phyloP scores from a whole-genome alignment of 1,140 invertebrate genomes.

The Physella acuta region DNA sequence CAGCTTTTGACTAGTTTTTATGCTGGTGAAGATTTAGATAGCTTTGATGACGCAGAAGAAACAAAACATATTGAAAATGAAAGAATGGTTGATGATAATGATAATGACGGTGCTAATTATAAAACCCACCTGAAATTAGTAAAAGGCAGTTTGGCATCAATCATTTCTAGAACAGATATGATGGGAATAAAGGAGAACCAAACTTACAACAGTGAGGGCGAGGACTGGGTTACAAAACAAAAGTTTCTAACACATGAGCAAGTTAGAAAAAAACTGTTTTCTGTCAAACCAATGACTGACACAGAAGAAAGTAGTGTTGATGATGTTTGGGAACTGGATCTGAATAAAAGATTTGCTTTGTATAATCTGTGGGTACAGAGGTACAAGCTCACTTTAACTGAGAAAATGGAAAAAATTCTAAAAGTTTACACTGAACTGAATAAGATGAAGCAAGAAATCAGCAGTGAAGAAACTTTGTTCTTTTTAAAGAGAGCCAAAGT shows the following conservation, averaged over 20 bases:
- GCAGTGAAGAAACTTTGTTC: not conserved
- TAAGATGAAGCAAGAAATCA: constrained; percentile 2
- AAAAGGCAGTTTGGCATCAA: constrained; percentile 19
- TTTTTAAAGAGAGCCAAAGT: constrained; percentile 21
- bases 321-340: not conserved
- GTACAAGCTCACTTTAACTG: constrained; percentile 8
- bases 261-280: not conserved
- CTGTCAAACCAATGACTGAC: constrained; percentile 4
- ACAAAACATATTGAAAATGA: not conserved
- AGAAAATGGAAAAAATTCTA: not conserved
- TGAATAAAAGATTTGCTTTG: constrained; percentile 5
- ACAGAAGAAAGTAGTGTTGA: not conserved
- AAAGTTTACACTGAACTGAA: not conserved
- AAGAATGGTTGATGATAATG: not conserved
- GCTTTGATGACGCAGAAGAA: not conserved
- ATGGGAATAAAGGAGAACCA: not conserved
- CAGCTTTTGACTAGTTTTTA: not conserved
- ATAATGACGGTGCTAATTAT: not conserved
- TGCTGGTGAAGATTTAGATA: not conserved
- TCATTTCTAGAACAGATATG: not conserved
- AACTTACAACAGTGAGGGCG: not conserved
- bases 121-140: not conserved
- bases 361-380: constrained; percentile 14
- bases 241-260: not conserved
- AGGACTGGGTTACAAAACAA: not conserved